Evolutionary conservation across 2,113 vertebrate species (phyloP).

Genomic region (Crotalus helleri): DNA sequence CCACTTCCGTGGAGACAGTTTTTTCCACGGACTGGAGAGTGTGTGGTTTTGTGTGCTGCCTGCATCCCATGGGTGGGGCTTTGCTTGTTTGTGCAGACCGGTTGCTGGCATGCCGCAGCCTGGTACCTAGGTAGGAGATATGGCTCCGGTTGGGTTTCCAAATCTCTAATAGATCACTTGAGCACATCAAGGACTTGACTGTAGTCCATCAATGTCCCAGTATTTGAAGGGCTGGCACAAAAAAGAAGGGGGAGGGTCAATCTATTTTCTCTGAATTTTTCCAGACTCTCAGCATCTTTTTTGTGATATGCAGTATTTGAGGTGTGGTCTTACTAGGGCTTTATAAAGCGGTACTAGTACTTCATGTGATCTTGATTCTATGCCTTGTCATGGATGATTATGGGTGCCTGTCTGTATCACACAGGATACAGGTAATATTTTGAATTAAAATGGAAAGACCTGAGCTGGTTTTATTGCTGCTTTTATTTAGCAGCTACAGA

Average conservation of each 20-base stretch:
- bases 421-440: slow-evolving; percentile 78
- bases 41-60: too few relatives aligned
- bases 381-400: neutral
- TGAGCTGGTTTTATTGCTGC: slow-evolving; percentile 65
- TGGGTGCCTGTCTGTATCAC: slow-evolving; percentile 72
- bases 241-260: neutral
- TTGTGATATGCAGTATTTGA: too few relatives aligned
- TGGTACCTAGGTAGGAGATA: too few relatives aligned
- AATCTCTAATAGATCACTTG: neutral
- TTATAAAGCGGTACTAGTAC: too few relatives aligned
- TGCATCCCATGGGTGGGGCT: too few relatives aligned
- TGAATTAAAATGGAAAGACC: slow-evolving; percentile 93
- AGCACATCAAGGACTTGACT: neutral
- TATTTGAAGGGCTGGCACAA: neutral
- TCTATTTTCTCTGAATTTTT: neutral
- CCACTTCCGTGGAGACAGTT: too few relatives aligned
- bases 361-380: too few relatives aligned
- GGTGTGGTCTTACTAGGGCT: too few relatives aligned
- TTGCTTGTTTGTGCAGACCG: too few relatives aligned
- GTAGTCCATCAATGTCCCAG: neutral
- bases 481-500: slow-evolving; percentile 95
- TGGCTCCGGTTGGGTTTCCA: neutral
- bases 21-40: too few relatives aligned
- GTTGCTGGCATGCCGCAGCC: too few relatives aligned
- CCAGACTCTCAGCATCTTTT: too few relatives aligned